Evolutionary conservation across 2,797 vertebrate species (phyloP), one percentile per base, ranked within the genome.

Genomic region (Cynodonichthys magdalenae): DNA sequence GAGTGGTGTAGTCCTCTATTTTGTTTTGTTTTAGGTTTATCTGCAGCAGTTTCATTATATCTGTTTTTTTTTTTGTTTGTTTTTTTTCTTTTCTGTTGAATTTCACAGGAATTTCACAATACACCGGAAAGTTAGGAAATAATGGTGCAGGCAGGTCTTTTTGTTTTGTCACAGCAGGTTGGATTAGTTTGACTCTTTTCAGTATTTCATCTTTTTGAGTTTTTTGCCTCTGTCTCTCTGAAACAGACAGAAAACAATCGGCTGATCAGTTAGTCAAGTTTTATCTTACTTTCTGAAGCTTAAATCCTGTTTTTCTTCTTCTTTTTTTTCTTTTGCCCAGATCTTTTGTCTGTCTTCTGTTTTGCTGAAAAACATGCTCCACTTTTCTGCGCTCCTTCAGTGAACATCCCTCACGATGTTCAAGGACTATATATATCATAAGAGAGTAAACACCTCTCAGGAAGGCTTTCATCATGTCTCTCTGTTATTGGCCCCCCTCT

Each of bases 91-190:
- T 9, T 34, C 34, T 34, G 34, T 34, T 56, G 0, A 24, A 7
- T 27, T 46, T 9, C 9, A 57, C 24, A 2, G 0, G 56, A 34
- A 57, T 20, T 0, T 24, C 39, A 48, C 54, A 47, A 12, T 14
- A 66, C 58, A 65, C 8, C 20, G 42, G 53, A 55, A 53, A 41
- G 44, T 66, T 66, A 74, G 62, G 46, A 77, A 63, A 61, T 58
- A 59, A 34, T 58, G 31, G 58, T 59, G 63, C 45, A 54, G 74
- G 49, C 44, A 46, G 41, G 48, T 52, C 54, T 73, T 69, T 39
- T 50, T 72, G 59, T 74, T 62, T 60, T 0, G 63, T 74, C 85
- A 60, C 77, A 84, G 82, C 81, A 87, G 56, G 69, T 48, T 74
- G 29, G 29, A 31, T 69, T 54, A 68, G 70, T 24, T 74, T 77